Evolutionary conservation across 2,113 vertebrate genomes (phyloP).

Genomic region (Apodemus speciosus): DNA sequence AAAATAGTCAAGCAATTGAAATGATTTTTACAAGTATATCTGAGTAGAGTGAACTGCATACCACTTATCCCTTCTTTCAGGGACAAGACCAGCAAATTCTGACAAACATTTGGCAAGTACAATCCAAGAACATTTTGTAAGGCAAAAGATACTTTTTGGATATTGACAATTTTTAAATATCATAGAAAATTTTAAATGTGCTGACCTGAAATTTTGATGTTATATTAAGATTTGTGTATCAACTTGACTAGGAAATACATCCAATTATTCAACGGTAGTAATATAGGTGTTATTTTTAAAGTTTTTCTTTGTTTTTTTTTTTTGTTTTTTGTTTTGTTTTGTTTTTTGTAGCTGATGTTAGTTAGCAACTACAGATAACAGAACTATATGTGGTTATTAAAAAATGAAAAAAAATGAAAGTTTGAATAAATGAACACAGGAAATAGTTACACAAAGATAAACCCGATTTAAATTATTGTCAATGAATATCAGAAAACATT

Average conservation of each 20-base stretch:
- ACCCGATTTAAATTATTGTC: background rate
- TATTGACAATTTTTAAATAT: background rate
- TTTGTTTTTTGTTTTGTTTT: background rate
- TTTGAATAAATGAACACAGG: background rate
- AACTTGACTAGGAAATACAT: background rate
- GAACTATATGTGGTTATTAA: background rate
- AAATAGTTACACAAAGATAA: background rate
- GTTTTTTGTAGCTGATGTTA: background rate
- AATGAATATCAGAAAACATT: background rate
- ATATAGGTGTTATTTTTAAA: background rate
- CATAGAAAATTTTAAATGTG: background rate
- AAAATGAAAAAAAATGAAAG: background rate
- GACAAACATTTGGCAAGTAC: background rate
- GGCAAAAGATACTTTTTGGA: background rate
- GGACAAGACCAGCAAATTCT: background rate
- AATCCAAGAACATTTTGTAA: background rate
- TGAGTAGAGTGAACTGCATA: background rate
- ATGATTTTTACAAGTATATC: background rate
- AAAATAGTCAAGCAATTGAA: background rate
- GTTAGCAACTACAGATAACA: background rate
- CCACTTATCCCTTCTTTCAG: background rate
- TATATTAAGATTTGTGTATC: background rate
- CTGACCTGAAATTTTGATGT: background rate
- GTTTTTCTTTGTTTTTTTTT: background rate
- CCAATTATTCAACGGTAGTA: constrained; percentile 3